Evolutionary conservation across 1,140 invertebrate genomes (phyloP), one percentile per base, ranked within the genome.

Genomic region (Anastrepha obliqua): DNA sequence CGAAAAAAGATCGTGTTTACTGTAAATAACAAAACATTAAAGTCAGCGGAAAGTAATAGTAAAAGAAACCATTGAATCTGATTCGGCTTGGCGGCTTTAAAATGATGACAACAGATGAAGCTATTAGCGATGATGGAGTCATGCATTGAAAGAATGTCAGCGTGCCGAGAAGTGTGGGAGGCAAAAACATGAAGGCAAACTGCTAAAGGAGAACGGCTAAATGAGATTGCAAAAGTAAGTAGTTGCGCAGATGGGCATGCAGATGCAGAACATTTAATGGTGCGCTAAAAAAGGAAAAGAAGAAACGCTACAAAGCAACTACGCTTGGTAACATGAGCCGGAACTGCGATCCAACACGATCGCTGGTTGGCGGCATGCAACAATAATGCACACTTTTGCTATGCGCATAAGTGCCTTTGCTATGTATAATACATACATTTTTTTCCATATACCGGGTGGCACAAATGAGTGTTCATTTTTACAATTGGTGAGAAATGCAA

Each of bases 21-120:
- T 74, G 67, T 74, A 74, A 74, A 74, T 47, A 74, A 74, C 42
- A 42, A 74, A 74, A 47, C 67, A 74, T 47, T 74, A 74, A 81
- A 81, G 11, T 81, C 74, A 81, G 74, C 74, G 55, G 47, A 74
- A 67, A 29, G 64, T 20, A 67, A 67, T 29, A 67, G 29, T 15
- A 29, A 29, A 67, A 67, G 29, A 67, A 67, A 20, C n/a, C 8
- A 51, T n/a, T 29, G 74, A 81, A 9, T 17, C n/a, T 11, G 44
- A 81, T 81, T 55, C 47, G 29, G 47, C 44, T 81, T 17, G 7
- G 20, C 15, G n/a, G 15, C 51, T 81, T 81, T 55, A 81, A 81
- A 81, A 51, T 20, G 17, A 29, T 3, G 6, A n/a, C 44, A 55
- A 29, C 42, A 58, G 1, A 81, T 47, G n/a, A 55, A 29, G 74